Percentiles rank a stretch among this genome's conserved stretches.
Evolutionary conservation across 2,888 invertebrate species (phyloP).

Genomic region (Drosophila emarginata): DNA sequence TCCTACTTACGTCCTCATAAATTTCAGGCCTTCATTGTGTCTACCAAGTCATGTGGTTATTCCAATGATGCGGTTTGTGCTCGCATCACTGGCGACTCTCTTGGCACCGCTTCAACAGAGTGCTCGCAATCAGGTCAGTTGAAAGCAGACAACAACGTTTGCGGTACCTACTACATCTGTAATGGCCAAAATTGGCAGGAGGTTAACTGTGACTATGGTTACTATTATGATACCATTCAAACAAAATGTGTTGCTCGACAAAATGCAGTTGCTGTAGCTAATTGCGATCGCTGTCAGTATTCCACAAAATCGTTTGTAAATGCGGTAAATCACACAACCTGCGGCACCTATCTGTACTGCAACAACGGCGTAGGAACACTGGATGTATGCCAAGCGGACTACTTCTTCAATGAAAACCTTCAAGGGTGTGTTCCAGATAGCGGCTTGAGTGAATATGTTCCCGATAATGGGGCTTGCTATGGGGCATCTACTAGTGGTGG

Average conservation of each 20-base stretch:
- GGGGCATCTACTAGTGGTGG: conserved; percentile 14
- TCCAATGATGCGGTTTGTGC: conserved; percentile 18
- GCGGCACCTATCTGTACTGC: conserved; percentile 50
- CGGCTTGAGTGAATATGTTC: accelerated
- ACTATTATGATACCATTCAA: neutral
- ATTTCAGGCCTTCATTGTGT: conserved; percentile 34
- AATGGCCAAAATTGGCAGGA: neutral
- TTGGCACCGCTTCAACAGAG: neutral
- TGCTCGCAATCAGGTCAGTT: accelerated
- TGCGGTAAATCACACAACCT: conserved; percentile 19
- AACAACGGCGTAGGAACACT: neutral
- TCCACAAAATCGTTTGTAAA: conserved; percentile 36
- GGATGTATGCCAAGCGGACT: accelerated
- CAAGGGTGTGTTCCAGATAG: conserved; percentile 34
- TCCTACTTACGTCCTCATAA: neutral
- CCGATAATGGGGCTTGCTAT: neutral
- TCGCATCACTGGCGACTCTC: conserved; percentile 10
- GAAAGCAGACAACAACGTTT: neutral
- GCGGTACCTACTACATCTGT: conserved; percentile 45
- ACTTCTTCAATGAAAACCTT: conserved; percentile 37
- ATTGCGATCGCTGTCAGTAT: conserved; percentile 59
- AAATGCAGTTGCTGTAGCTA: neutral
- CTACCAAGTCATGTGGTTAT: conserved; percentile 21
- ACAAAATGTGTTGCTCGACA: neutral
- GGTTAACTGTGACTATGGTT: conserved; percentile 18